Evolutionary conservation across 2,888 invertebrate species (phyloP).

Genomic region (Marronus borbonicus): DNA sequence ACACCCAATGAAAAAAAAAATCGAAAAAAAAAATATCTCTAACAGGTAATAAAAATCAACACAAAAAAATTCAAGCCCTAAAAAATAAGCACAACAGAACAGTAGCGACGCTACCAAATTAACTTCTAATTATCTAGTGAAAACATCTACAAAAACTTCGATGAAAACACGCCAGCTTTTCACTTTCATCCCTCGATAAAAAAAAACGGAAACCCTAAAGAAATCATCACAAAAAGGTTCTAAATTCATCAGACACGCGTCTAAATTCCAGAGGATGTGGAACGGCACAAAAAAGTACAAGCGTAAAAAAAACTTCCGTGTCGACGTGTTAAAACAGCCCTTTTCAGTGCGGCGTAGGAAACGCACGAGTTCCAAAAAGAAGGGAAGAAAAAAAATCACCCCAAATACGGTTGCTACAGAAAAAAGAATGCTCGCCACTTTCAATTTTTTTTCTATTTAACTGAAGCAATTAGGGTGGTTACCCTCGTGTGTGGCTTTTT

Average conservation of each 20-base stretch:
- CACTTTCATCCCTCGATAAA: background rate
- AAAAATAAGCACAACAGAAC: background rate
- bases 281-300: background rate
- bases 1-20: too few relatives aligned
- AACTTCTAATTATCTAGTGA: background rate
- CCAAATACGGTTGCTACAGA: slow-evolving; percentile 45
- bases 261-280: too few relatives aligned
- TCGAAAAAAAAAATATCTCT: too few relatives aligned
- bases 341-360: background rate
- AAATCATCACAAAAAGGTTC: background rate
- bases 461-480: background rate
- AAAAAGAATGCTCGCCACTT: too few relatives aligned
- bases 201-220: background rate
- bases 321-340: slow-evolving; percentile 62
- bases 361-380: background rate
- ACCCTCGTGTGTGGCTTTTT: background rate
- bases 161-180: background rate
- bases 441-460: background rate
- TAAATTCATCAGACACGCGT: background rate
- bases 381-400: slow-evolving; percentile 40
- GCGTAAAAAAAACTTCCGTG: slow-evolving; percentile 62
- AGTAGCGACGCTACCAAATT: background rate
- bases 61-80: slow-evolving; percentile 65
- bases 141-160: background rate
- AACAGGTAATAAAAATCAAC: slow-evolving; percentile 63